Evolutionary conservation across 2,797 vertebrate genomes (phyloP).

Genomic region (Loriculus beryllinus): DNA sequence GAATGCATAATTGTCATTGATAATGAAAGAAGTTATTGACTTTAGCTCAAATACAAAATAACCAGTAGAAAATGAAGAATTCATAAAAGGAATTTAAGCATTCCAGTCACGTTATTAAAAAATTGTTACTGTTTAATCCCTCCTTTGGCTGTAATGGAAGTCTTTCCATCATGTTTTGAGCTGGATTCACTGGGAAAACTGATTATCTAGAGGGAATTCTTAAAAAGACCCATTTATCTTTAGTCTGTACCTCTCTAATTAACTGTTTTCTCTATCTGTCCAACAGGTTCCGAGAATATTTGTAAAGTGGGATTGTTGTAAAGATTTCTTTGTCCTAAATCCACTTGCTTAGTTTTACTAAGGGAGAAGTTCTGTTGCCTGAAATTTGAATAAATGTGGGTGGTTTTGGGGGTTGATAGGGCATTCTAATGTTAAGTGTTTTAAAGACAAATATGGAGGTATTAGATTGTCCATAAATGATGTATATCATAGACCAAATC

Average conservation of each 20-base stretch:
- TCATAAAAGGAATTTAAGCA: background rate
- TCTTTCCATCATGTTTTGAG: background rate
- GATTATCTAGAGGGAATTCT: background rate
- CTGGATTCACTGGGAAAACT: background rate
- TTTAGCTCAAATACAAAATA: slow-evolving; percentile 15
- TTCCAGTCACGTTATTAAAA: background rate
- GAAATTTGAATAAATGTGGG: background rate
- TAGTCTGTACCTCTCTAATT: background rate
- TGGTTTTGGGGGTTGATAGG: background rate
- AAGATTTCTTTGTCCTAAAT: background rate
- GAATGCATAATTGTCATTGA: slow-evolving; percentile 24
- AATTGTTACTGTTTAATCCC: background rate
- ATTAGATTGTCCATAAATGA: background rate
- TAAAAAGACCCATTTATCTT: background rate
- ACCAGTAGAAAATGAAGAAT: slow-evolving; percentile 40
- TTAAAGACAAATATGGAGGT: background rate
- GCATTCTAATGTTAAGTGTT: background rate
- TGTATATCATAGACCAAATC: background rate
- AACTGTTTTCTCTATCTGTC: background rate
- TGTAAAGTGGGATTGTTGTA: background rate
- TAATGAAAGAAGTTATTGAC: slow-evolving; percentile 25
- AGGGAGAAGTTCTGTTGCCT: background rate
- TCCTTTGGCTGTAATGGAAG: background rate
- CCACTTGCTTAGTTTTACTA: background rate
- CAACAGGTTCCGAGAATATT: background rate